Base-by-base conservation (phyloP, 2,888 invertebrate genomes). In the Drosophila falleni region DNA sequence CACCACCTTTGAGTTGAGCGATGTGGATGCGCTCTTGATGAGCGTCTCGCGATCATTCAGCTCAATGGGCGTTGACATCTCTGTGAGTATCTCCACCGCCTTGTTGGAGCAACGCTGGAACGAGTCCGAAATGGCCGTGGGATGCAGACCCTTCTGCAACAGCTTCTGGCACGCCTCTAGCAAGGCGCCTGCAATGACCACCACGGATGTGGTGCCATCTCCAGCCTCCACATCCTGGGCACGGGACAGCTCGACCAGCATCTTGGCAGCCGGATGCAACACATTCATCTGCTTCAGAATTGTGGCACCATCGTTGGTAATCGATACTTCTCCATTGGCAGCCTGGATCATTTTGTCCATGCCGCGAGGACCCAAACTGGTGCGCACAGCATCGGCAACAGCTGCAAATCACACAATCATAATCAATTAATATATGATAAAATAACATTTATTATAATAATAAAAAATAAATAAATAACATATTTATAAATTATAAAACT, bases 321-420 rank as follows among this genome's bases (percentile, higher is more conserved):
- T 99, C 2, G 99, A 99, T 0, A 99, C 99, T 94, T 99, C 99
- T 8, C 99, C 99, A 93, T 98, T 98, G 37, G 96, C 95, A 37
- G 98, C 94, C 94, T 99, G 99, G 89, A 99, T 99, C 99, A 99
- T 99, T 95, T 99, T 99, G 92, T 99, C 99, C 99, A 99, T 99
- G 74, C 99, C 99, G 83, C 98, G 95, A 19, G 99, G 99, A 5
- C 99, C 99, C 93, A 99, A 94, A 93, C 99, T 99, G 13, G 99
- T 99, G 71, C 99, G 96, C 90, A 99, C 97, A 13, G 99, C 99
- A 97, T 99, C 98, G 76, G 98, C 97, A 60, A 99, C 98, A 93
- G 99, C 99, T 98, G 93, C 31, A 31, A 31, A 31, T 29, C 29
- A 23, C 23, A 23, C 23, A 29, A 29, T 29, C 29, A 29, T 6